Evolutionary conservation across 2,797 vertebrate genomes (phyloP), one percentile per base, ranked within the genome.

Genomic region (Sebastes matsubarae): DNA sequence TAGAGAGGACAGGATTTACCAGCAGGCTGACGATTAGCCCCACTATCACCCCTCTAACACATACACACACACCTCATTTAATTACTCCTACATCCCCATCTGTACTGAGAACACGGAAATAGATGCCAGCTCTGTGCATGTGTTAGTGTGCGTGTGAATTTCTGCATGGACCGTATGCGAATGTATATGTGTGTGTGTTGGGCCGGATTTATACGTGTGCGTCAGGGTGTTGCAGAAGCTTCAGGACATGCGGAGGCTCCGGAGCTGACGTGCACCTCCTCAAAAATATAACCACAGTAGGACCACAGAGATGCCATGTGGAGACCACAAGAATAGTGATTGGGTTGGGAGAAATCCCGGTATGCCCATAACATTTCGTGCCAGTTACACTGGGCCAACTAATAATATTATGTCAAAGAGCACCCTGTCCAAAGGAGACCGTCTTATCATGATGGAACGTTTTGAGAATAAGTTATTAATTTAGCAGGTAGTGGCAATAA

Each of bases 81-180:
- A 86, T 84, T 80, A 74, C 85, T 87, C 89, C 91, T 69, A 89
- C 90, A 82, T 25, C 54, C 77, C 92, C 87, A 88, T 92, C 91
- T 93, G 91, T 60, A 80, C 81, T 68, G 88, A 79, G 80, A 88
- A 84, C 68, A 79, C 81, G 64, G 60, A 73, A 76, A 69, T 69
- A 71, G 82, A 68, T 78, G 75, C 68, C 81, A 83, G 55, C 67
- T 73, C 64, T 57, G 22, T 14, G 7, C 65, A 16, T 68, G 32
- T 13, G 32, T 71, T 18, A 27, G 6, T 64, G 3, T 64, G 60
- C 32, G 60, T 63, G 60, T 79, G 68, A 71, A 52, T 29, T 67
- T 75, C 55, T 72, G 27, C 65, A 68, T 50, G 60, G 24, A 2
- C 24, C 16, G 14, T 74, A 36, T 79, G 64, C 54, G 32, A 67